These are phyloP conservation scores for Plusia festucae DNA, from an alignment of 2,888 invertebrate genomes.

Conservation along the genomic window DNA sequence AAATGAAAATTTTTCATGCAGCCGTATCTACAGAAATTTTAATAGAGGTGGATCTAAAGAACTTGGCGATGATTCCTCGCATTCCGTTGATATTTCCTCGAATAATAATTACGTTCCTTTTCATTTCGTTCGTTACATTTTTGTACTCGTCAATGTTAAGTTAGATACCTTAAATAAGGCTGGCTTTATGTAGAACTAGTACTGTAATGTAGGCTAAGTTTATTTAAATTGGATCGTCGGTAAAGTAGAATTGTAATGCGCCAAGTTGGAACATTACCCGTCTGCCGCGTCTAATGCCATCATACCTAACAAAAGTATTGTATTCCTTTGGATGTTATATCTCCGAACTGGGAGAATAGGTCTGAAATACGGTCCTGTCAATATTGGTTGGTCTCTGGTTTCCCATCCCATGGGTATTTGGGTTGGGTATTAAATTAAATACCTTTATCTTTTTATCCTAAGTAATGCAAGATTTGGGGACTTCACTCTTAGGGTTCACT, in stretches of 20 bases:
- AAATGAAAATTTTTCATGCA: slow-evolving; percentile 69
- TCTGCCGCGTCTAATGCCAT: slow-evolving; percentile 12
- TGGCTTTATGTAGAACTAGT: slow-evolving; percentile 23
- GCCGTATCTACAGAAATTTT: slow-evolving; percentile 74
- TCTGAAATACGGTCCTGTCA: neutral
- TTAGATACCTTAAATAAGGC: slow-evolving; percentile 24
- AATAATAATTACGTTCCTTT: slow-evolving; percentile 51
- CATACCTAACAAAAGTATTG: slow-evolving; percentile 18
- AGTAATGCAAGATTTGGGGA: neutral
- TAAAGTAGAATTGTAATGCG: slow-evolving; percentile 31
- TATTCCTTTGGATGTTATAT: slow-evolving; percentile 10
- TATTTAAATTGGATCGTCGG: slow-evolving; percentile 45
- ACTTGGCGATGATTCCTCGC: slow-evolving; percentile 61
- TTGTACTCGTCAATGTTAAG: slow-evolving; percentile 32
- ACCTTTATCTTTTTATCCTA: neutral
- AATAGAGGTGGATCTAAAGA: slow-evolving; percentile 69
- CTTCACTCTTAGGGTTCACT: no score
- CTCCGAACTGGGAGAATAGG: neutral
- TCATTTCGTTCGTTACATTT: slow-evolving; percentile 32
- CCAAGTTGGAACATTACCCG: slow-evolving; percentile 19
- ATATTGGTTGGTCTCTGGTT: neutral
- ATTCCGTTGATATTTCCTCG: slow-evolving; percentile 61
- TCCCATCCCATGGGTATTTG: neutral
- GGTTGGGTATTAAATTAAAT: no score
- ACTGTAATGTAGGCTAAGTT: slow-evolving; percentile 32